A percentile compares a stretch with the other conserved stretches of the same genome.
Conservation (phyloP, 2,113 vertebrate genomes). For the Baryphthengus martii region DNA sequence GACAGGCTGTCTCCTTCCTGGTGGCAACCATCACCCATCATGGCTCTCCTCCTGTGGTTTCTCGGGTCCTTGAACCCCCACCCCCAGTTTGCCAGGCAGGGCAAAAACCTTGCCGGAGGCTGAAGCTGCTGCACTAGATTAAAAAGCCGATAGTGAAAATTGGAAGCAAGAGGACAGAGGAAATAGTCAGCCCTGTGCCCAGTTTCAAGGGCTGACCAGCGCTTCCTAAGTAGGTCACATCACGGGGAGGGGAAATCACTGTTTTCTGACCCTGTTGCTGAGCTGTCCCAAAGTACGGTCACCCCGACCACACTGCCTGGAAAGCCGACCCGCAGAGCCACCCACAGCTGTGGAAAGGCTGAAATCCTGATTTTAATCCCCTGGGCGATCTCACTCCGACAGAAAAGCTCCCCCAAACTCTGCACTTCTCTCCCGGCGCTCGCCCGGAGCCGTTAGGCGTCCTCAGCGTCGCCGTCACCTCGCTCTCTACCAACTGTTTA, state of each 20-base stretch:
- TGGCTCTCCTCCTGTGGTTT: background rate
- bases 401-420: background rate
- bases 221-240: slow-evolving; percentile 4
- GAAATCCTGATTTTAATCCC: background rate
- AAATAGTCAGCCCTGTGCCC: background rate
- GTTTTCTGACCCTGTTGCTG: background rate
- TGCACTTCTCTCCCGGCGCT: background rate
- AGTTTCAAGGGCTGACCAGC: background rate
- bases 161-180: background rate
- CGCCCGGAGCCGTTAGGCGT: slow-evolving; percentile 7
- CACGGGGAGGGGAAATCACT: background rate
- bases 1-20: background rate
- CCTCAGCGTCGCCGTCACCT: background rate
- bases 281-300: background rate
- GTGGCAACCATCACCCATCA: background rate
- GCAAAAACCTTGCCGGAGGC: rapidly evolving
- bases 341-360: background rate
- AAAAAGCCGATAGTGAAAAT: background rate
- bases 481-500: slow-evolving; percentile 64
- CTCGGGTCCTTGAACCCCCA: rapidly evolving
- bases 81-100: background rate
- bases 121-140: background rate
- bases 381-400: background rate
- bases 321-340: background rate
- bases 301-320: too few species aligned